Evolutionary conservation across 2,888 invertebrate species (phyloP), one percentile per base, ranked within the genome.

Genomic region (Thereva unica): DNA sequence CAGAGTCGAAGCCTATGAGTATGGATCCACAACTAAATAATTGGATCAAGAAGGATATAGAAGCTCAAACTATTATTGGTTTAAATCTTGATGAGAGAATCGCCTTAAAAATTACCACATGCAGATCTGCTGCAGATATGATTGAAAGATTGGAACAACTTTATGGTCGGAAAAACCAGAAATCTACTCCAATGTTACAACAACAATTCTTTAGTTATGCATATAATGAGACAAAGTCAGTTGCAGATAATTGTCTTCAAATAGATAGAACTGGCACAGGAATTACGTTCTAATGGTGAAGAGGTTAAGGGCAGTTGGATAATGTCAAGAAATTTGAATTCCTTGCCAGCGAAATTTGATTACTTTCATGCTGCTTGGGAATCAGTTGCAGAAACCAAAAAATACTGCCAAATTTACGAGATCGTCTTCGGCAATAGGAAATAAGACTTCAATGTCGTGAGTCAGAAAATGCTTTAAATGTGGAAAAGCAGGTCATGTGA

Each of bases 401-500:
- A 12, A 55, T 9, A 4, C 12, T 55, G 55, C 37, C 37, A 38
- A 40, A 23, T 38, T 35, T 55, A 9, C 35, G 35, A 1, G 55
- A 55, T 3, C 55, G 55, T 0, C 38, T n/a, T n/a, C n/a, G n/a
- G n/a, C n/a, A 45, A 45, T 1, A 45, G n/a, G 45, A 45, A 45
- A 45, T 6, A 45, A 45, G 45, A 45, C n/a, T 45, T 45, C 3
- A 45, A 45, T 5, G 3, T 45, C 45, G 45, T 7, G 7, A 45
- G 45, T 45, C n/a, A 7, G n/a, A 45, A n/a, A 8, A 55, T 55
- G 55, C 23, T 55, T 37, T 37, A 41, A 55, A 41, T 55, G 55
- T 41, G 55, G 42, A 3, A 38, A 23, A 23, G 10, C 35, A 7
- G 55, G 55, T 12, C 55, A 55, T 38, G 4, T 40, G 23, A 34